A percentile compares a stretch with the other conserved stretches of the same genome.
Conservation (phyloP, 2,797 vertebrate species). For the Ataeniobius toweri region DNA sequence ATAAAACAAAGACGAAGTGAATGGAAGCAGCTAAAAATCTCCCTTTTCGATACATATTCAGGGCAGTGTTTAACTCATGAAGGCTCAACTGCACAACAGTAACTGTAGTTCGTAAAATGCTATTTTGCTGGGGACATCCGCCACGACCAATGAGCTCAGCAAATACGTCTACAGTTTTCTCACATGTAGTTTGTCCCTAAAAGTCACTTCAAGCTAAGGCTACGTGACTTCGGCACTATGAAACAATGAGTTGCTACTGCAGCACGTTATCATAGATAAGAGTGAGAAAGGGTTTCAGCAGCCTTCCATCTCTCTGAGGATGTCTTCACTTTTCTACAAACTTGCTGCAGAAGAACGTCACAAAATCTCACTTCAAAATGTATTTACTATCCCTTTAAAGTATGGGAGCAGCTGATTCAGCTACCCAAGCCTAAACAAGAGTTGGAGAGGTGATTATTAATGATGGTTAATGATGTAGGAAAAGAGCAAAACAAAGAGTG, state of each 20-base stretch:
- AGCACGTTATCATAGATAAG: neutral
- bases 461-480: neutral
- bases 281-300: neutral
- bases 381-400: neutral
- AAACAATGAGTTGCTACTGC: neutral
- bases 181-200: neutral
- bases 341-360: neutral
- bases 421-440: neutral
- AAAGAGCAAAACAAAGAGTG: neutral
- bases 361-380: neutral
- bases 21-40: neutral
- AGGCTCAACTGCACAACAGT: too few species aligned
- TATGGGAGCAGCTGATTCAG: neutral
- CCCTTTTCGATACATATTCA: neutral
- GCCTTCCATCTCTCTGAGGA: neutral
- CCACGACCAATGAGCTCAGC: neutral
- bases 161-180: neutral
- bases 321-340: neutral
- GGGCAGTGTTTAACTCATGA: too few species aligned
- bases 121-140: too few species aligned
- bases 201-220: neutral
- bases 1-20: neutral
- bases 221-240: neutral
- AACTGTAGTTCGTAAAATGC: too few species aligned
- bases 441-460: neutral